These are phyloP conservation scores for Andrena minutula DNA, from an alignment of 2,888 invertebrate genomes.

Conservation along the genomic window DNA sequence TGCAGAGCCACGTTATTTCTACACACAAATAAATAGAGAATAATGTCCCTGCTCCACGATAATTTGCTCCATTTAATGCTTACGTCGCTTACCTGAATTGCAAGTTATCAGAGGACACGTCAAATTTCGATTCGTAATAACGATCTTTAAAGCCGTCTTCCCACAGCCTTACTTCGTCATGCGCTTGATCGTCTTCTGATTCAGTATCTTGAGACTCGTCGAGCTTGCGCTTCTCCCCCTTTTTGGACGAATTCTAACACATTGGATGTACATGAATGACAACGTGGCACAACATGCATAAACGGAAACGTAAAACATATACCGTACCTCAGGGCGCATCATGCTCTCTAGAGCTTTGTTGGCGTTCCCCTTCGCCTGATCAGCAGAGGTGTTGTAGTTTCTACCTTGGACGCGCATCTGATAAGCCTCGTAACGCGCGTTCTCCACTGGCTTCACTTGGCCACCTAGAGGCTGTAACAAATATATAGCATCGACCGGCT, in stretches of 20 bases:
- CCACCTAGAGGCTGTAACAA: slow-evolving; percentile 87
- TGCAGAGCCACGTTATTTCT: slow-evolving; percentile 92
- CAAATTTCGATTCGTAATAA: slow-evolving; percentile 98
- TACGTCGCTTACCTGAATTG: slow-evolving; percentile 89
- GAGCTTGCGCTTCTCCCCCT: slow-evolving; percentile 86
- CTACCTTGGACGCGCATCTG: slow-evolving; percentile 87
- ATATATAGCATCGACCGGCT: not conserved
- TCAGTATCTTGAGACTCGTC: slow-evolving; percentile 84
- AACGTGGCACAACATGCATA: not conserved
- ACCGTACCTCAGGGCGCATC: slow-evolving; percentile 84
- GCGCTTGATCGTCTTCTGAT: slow-evolving; percentile 91
- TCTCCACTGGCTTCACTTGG: slow-evolving; percentile 86
- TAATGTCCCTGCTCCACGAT: not conserved
- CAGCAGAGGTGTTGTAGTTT: slow-evolving; percentile 75
- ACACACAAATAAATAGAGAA: slow-evolving; percentile 2
- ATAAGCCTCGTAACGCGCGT: slow-evolving; percentile 92
- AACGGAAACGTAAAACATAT: not conserved
- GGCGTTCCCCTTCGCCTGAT: slow-evolving; percentile 67
- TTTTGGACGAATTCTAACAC: slow-evolving; percentile 67
- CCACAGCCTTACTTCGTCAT: slow-evolving; percentile 96
- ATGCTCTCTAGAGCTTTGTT: slow-evolving; percentile 85
- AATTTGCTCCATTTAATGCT: not conserved
- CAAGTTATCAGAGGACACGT: slow-evolving; percentile 90
- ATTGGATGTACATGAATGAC: not conserved
- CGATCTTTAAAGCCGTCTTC: slow-evolving; percentile 99